Evolutionary conservation across 2,797 vertebrate species (phyloP), one percentile per base, ranked within the genome.

Genomic region (Sciurus carolinensis): DNA sequence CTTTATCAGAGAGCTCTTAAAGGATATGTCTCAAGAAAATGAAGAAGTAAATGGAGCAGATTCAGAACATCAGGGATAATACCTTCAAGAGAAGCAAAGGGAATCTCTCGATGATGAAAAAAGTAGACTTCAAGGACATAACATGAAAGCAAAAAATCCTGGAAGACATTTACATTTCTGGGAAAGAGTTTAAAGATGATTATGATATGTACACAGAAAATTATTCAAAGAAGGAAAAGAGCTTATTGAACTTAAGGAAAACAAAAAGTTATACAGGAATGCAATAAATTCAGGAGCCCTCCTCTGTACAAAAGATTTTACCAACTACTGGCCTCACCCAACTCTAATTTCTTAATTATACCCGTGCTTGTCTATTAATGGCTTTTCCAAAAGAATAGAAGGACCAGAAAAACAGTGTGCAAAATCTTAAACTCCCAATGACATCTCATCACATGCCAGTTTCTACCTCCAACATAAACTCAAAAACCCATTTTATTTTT

Each of bases 361-460:
- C 2, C 2, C 66, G 12, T 81, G 13, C 5, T 44, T 2, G 39
- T 4, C 5, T 24, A 4, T 44, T 14, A 7, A 33, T 39, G 9
- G 1, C 14, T 57, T 82, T 67, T 81, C 9, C 20, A 64, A 83
- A 66, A 87, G 17, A 85, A 42, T 1, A 86, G 20, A 82, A 82
- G 6, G 3, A 39, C 6, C 47, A 47, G 62, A 84, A 66, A 39
- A 0, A 80, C 2, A 47, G 3, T 24, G 7, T 67, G 8, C 2
- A 92, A 79, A 80, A 30, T 72, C 17, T 80, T 42, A 88, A 87
- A 66, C 28, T 81, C n/a, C 3, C 50, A 96, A 88, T 85, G 10
- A 59, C 14, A 59, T 36, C 28, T 90, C 28, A 67, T 22, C 62
- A 50, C 80, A 14, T 52, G 18, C 7, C 24, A 85, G 54, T 62